phyloP scores from a whole-genome alignment of 2,888 invertebrate species.

The Venusia cambrica region DNA sequence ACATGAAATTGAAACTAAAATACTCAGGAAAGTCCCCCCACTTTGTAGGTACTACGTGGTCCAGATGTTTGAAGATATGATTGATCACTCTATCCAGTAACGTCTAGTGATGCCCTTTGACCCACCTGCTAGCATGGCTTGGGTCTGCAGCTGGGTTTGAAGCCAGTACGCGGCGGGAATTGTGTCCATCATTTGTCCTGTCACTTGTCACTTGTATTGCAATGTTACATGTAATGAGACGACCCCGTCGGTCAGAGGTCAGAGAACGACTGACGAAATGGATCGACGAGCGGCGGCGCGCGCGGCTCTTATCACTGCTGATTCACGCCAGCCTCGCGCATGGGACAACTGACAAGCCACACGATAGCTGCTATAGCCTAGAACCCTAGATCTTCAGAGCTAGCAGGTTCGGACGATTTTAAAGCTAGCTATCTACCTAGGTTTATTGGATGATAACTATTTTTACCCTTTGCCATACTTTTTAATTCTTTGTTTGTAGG shows the following conservation, averaged over 20 bases:
- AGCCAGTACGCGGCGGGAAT: slow-evolving; percentile 50
- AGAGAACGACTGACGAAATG: slow-evolving; percentile 46
- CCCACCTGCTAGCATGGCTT: slow-evolving; percentile 54
- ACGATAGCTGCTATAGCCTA: background rate
- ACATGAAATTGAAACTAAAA: too few relatives aligned
- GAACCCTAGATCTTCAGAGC: too few relatives aligned
- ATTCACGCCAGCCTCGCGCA: slow-evolving; percentile 37
- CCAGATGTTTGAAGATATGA: too few relatives aligned
- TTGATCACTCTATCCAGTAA: too few relatives aligned
- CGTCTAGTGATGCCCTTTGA: background rate
- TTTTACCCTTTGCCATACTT: too few relatives aligned
- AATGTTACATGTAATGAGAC: slow-evolving; percentile 19
- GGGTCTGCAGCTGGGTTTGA: slow-evolving; percentile 48
- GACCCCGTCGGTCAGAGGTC: slow-evolving; percentile 67
- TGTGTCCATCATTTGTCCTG: slow-evolving; percentile 40
- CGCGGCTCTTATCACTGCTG: slow-evolving; percentile 51
- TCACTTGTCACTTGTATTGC: slow-evolving; percentile 1
- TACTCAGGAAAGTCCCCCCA: too few relatives aligned
- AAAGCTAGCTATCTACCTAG: too few relatives aligned
- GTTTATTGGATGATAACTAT: too few relatives aligned
- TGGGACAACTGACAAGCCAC: too few relatives aligned
- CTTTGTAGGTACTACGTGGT: too few relatives aligned
- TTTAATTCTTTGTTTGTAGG: too few relatives aligned
- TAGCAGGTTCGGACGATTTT: too few relatives aligned
- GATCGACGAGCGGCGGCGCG: slow-evolving; percentile 36